A percentile compares a stretch with the other conserved stretches of the same genome.
Conservation (phyloP, 2,888 invertebrate genomes). For the Beris chalybata region DNA sequence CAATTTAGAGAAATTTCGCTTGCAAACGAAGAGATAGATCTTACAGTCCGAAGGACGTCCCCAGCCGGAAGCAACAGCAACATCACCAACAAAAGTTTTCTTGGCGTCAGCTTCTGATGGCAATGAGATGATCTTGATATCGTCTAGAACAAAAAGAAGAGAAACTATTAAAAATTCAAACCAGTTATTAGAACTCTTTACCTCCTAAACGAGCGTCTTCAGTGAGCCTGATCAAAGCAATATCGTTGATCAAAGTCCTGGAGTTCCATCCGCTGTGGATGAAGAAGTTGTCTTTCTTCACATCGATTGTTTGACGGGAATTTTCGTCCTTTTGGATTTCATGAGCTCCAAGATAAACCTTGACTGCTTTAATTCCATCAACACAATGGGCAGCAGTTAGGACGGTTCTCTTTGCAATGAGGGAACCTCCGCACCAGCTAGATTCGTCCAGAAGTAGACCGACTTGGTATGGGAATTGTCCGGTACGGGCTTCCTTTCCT, state of each 20-base stretch:
- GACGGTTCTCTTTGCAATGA: constrained; percentile 46
- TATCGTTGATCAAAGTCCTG: constrained; percentile 10
- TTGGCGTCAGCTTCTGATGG: constrained; percentile 51
- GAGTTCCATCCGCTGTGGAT: constrained; percentile 17
- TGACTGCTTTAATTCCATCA: constrained; percentile 25
- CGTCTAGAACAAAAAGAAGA: background rate
- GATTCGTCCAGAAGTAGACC: constrained; percentile 46
- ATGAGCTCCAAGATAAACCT: constrained; percentile 22
- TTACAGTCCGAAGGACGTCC: constrained; percentile 51
- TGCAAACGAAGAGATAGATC: background rate
- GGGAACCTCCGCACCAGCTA: constrained; percentile 48
- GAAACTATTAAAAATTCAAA: background rate
- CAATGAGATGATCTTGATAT: constrained; percentile 4
- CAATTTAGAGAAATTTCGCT: background rate
- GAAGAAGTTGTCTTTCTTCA: background rate
- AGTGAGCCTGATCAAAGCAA: constrained; percentile 21
- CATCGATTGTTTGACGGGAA: background rate
- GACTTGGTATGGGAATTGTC: constrained; percentile 50
- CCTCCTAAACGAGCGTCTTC: constrained; percentile 10
- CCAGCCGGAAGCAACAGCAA: constrained; percentile 58
- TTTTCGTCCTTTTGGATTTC: background rate
- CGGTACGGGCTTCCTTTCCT: constrained; percentile 33
- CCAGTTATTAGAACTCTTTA: background rate
- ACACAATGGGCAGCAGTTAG: constrained; percentile 53
- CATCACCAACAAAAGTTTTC: constrained; percentile 49